These are phyloP conservation scores for Drosophila yakuba DNA, from an alignment of 1,140 invertebrate species.

Conservation along the genomic window DNA sequence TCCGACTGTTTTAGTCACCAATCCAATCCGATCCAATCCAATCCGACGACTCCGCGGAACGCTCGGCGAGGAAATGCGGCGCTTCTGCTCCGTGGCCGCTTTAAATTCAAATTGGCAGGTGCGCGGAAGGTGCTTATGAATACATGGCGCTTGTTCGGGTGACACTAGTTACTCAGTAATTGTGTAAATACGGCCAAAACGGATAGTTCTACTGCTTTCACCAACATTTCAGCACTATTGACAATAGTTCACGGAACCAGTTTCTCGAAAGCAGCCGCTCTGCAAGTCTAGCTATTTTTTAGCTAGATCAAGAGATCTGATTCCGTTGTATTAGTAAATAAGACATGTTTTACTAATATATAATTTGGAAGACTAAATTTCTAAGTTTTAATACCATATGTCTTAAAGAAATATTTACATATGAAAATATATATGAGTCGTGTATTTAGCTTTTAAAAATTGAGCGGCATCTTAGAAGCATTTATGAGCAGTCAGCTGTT, in stretches of 20 bases:
- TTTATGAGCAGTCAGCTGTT: background rate
- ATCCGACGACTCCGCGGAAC: slow-evolving; percentile 16
- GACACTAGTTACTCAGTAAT: slow-evolving; percentile 20
- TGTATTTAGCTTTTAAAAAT: background rate
- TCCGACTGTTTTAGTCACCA: slow-evolving; percentile 12
- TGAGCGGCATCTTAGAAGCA: background rate
- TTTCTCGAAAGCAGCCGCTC: background rate
- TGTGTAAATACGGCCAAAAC: slow-evolving; percentile 26
- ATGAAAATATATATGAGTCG: too few relatives aligned
- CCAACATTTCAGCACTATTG: slow-evolving; percentile 8
- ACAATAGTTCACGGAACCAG: slow-evolving; percentile 9
- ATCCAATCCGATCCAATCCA: background rate
- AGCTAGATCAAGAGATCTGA: background rate
- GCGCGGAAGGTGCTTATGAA: slow-evolving; percentile 49
- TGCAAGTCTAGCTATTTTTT: background rate
- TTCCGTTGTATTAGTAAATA: too few relatives aligned
- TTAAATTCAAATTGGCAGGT: slow-evolving; percentile 46
- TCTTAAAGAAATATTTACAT: too few relatives aligned
- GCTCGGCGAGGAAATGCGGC: slow-evolving; percentile 19
- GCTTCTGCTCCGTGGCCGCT: slow-evolving; percentile 15
- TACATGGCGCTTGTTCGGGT: slow-evolving; percentile 52
- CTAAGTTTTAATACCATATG: too few relatives aligned
- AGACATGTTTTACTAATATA: too few relatives aligned
- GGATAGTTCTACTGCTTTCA: slow-evolving; percentile 30
- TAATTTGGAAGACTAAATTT: too few relatives aligned